phyloP scores from a whole-genome alignment of 2,113 vertebrate species.

The Gallinago paraguaiae region DNA sequence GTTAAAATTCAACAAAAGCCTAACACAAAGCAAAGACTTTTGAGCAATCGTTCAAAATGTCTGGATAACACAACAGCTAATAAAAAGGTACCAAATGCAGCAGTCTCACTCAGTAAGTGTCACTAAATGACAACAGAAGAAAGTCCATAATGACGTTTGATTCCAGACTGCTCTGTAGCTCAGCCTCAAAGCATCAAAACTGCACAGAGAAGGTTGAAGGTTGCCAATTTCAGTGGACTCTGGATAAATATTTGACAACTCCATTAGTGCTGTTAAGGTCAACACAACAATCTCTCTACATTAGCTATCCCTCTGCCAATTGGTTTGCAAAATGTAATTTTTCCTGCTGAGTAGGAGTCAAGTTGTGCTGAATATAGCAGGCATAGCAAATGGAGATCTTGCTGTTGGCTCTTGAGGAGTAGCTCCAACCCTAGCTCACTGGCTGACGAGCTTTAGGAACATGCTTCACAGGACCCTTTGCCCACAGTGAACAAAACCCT shows the following conservation, averaged over 20 bases:
- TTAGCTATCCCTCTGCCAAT: neutral
- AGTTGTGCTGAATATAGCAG: neutral
- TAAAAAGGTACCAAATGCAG: neutral
- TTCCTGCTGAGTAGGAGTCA: neutral
- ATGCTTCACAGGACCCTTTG: neutral
- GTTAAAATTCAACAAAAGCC: neutral
- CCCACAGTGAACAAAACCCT: neutral
- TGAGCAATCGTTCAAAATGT: neutral
- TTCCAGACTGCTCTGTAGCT: accelerated
- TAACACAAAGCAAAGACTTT: neutral
- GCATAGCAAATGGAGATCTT: neutral
- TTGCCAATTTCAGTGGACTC: neutral
- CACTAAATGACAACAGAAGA: neutral
- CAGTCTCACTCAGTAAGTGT: neutral
- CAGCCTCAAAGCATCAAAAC: neutral
- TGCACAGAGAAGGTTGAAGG: neutral
- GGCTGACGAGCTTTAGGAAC: neutral
- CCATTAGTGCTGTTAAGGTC: neutral
- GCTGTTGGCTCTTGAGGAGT: neutral
- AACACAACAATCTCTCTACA: neutral
- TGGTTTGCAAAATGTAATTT: neutral
- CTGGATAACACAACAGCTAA: neutral
- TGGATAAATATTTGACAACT: neutral
- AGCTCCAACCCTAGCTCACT: neutral
- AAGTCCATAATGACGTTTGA: neutral